phyloP scores from a whole-genome alignment of 37 sponge, comb jelly and placozoan genomes.

The Beroe ovata region DNA sequence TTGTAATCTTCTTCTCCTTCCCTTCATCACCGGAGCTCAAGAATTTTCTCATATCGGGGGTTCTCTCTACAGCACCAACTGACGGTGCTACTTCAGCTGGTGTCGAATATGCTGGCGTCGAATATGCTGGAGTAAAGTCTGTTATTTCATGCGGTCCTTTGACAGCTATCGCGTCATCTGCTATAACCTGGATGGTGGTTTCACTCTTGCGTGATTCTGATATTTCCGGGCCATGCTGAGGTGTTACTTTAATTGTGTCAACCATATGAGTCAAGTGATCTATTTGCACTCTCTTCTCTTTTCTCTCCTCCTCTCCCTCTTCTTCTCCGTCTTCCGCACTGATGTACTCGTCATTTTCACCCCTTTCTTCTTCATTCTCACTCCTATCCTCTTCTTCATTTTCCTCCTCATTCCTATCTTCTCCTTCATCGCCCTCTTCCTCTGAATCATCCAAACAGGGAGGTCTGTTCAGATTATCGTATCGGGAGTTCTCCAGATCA shows the following conservation, averaged over 20 bases:
- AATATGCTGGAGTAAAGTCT: too few relatives aligned
- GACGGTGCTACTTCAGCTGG: too few relatives aligned
- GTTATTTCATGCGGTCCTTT: too few relatives aligned
- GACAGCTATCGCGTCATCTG: too few relatives aligned
- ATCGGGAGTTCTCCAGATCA: constrained; percentile 41
- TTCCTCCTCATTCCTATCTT: not conserved
- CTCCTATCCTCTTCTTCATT: not conserved
- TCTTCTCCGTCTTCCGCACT: not conserved
- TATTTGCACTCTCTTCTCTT: not conserved
- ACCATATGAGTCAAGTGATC: not conserved
- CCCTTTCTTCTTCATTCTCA: not conserved
- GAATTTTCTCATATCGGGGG: not conserved
- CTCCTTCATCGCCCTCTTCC: constrained; percentile 19
- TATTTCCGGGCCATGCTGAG: too few relatives aligned
- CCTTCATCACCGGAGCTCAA: not conserved
- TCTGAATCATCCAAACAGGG: constrained; percentile 54
- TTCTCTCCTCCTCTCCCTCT: not conserved
- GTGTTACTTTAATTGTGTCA: too few relatives aligned
- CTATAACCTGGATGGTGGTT: too few relatives aligned
- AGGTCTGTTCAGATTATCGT: constrained; percentile 62
- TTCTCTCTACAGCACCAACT: not conserved
- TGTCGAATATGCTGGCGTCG: too few relatives aligned
- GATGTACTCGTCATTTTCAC: not conserved
- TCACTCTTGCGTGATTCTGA: too few relatives aligned
- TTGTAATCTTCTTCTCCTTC: not conserved